Evolutionary conservation across 2,113 vertebrate species (phyloP), one percentile per base, ranked within the genome.

Genomic region (Myiagra hebetior): DNA sequence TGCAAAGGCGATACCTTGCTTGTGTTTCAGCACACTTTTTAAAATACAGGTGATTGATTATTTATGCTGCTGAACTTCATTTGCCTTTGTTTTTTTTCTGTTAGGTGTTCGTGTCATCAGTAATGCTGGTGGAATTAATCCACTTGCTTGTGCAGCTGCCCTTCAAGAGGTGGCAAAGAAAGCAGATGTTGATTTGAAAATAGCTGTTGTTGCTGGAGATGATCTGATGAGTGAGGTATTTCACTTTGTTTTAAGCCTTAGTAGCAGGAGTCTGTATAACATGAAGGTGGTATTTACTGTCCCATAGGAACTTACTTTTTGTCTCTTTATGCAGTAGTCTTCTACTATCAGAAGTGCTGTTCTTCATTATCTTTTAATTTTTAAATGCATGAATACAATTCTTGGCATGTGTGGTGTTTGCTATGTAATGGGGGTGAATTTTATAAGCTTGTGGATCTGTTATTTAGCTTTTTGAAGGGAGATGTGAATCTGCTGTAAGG

Each of bases 151-250:
- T 59, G 98, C 98, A 5, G 96, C 97, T 22, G 98, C 98, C 75
- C 98, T 99, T 80, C 97, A 98, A 93, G 98, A 98, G 68, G 98
- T 98, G 31, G 91, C 98, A 39, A 98, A 97, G 90, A 99, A 99
- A 93, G 98, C 98, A 3, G 98, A 98, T 20, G 91, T 99, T 15
- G 96, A 98, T 60, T 90, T 99, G 52, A 99, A 98, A 97, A 98
- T 99, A 57, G 98, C 98, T 13, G 98, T 99, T 96, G 98, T 99
- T 89, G 97, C 98, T 16, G 98, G 99, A 21, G 99, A 99, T 89
- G 98, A 99, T 97, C 96, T 99, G 72, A 98, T 99, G 98, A 96
- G 96, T 24, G 97, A 98, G 73, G 99, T 99, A 97, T 77, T 86
- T 44, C 59, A 11, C 37, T 86, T 60, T 53, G 22, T 85, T 42